Percentiles rank a stretch among this genome's conserved stretches.
Conservation (phyloP, 2,113 vertebrate species). For the Podarcis raffonei region DNA sequence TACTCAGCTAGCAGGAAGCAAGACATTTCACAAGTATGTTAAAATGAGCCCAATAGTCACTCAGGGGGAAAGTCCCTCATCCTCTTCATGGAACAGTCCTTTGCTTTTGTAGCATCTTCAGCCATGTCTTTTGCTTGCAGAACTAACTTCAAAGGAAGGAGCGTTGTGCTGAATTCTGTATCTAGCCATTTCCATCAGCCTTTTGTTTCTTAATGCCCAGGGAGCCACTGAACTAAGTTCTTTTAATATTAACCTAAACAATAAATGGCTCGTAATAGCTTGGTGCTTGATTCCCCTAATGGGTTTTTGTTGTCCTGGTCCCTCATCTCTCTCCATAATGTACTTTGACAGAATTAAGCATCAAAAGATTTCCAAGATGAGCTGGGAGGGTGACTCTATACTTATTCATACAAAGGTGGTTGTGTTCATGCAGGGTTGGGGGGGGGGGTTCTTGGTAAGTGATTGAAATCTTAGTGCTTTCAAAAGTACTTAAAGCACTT, state of each 20-base stretch:
- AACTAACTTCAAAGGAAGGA: not conserved
- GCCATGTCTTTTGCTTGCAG: not conserved
- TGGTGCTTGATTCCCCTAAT: conserved; percentile 13
- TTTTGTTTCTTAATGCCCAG: not conserved
- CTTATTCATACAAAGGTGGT: not conserved
- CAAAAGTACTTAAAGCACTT: conserved; percentile 18
- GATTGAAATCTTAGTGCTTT: conserved; percentile 5
- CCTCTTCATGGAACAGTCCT: not conserved
- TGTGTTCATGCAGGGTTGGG: not conserved
- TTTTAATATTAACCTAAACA: conserved; percentile 15
- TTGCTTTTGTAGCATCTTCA: not conserved
- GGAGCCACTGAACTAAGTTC: not conserved
- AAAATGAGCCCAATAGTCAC: not conserved
- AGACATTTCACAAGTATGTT: not conserved
- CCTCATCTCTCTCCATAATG: not conserved
- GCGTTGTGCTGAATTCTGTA: not conserved
- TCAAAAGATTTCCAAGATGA: conserved; percentile 7
- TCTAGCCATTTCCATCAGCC: not conserved
- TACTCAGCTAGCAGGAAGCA: not conserved
- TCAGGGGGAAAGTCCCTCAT: not conserved
- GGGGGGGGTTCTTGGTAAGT: not conserved
- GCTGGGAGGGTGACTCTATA: not conserved
- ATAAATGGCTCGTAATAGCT: conserved; percentile 6
- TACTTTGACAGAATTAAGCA: conserved; percentile 16
- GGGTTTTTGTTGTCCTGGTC: conserved; percentile 16